Evolutionary conservation across 2,888 invertebrate species (phyloP).

Genomic region (Darwinula stevensoni): DNA sequence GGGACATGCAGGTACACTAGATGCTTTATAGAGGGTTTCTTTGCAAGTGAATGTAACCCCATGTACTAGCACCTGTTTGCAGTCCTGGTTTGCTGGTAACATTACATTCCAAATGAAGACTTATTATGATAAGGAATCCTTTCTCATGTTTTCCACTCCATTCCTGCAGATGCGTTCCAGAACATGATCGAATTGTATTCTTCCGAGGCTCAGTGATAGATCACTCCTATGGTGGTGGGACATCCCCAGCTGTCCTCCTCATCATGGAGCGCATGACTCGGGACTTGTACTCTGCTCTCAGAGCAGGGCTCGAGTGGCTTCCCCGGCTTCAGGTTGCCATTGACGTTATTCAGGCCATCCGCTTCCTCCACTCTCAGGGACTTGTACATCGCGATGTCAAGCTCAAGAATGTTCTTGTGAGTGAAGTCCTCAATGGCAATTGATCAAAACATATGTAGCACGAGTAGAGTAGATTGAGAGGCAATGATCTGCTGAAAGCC

Average conservation of each 20-base stretch:
- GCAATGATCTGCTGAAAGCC: no score
- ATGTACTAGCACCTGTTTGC: no score
- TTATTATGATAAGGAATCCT: no score
- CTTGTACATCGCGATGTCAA: constrained; percentile 67
- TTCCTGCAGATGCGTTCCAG: constrained; percentile 39
- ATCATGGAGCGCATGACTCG: constrained; percentile 38
- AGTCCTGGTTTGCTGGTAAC: no score
- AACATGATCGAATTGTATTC: constrained; percentile 43
- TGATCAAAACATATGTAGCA: no score
- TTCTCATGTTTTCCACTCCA: no score
- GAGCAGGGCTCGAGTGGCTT: constrained; percentile 30
- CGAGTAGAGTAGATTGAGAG: no score
- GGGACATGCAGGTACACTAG: no score
- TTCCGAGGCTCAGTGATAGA: constrained; percentile 52
- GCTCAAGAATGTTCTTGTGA: constrained; percentile 52
- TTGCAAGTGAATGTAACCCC: no score
- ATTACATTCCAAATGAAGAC: no score
- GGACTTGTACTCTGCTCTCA: constrained; percentile 47
- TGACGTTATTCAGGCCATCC: constrained; percentile 57
- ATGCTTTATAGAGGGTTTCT: no score
- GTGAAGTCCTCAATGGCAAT: constrained; percentile 12
- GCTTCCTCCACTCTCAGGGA: constrained; percentile 62
- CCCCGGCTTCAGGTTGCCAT: constrained; percentile 32
- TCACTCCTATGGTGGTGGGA: constrained; percentile 32
- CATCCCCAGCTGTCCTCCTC: constrained; percentile 41